Evolutionary conservation across 1,140 invertebrate genomes (phyloP).

Genomic region (Phortica variegata): DNA sequence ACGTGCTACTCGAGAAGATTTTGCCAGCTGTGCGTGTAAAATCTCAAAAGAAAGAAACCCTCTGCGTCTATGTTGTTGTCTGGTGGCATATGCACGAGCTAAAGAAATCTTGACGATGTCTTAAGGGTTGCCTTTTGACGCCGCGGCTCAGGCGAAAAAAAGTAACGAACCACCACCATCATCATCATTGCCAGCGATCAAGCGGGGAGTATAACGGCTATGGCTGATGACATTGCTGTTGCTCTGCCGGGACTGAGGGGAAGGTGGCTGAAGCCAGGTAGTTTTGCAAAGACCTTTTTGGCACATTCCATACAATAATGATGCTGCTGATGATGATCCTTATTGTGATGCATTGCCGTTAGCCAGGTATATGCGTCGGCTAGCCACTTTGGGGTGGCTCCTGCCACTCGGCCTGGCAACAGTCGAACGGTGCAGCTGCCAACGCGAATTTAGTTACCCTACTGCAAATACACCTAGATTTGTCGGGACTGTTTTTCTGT

Average conservation of each 20-base stretch:
- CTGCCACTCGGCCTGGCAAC: slow-evolving; percentile 7
- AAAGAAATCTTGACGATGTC: background rate
- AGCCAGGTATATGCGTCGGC: slow-evolving; percentile 39
- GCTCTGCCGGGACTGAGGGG: slow-evolving; percentile 17
- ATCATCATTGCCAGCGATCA: slow-evolving; percentile 10
- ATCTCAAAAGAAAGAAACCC: no score
- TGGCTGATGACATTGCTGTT: slow-evolving; percentile 25
- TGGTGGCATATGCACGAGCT: no score
- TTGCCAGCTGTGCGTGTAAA: no score
- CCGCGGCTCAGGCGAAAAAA: no score
- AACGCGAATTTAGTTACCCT: slow-evolving; percentile 24
- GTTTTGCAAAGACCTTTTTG: slow-evolving; percentile 47
- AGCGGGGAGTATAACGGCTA: slow-evolving; percentile 6
- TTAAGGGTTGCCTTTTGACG: slow-evolving; percentile 31
- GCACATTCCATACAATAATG: slow-evolving; percentile 37
- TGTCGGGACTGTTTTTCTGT: no score
- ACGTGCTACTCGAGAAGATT: no score
- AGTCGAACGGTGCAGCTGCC: background rate
- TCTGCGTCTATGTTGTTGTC: no score
- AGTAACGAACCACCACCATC: slow-evolving; percentile 17
- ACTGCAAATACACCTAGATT: slow-evolving; percentile 24
- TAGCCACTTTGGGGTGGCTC: slow-evolving; percentile 30
- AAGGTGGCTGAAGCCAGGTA: slow-evolving; percentile 37
- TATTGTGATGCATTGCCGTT: slow-evolving; percentile 19
- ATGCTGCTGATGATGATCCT: background rate